Evolutionary conservation across 2,113 vertebrate genomes (phyloP), one percentile per base, ranked within the genome.

Genomic region (Penelope pileata): DNA sequence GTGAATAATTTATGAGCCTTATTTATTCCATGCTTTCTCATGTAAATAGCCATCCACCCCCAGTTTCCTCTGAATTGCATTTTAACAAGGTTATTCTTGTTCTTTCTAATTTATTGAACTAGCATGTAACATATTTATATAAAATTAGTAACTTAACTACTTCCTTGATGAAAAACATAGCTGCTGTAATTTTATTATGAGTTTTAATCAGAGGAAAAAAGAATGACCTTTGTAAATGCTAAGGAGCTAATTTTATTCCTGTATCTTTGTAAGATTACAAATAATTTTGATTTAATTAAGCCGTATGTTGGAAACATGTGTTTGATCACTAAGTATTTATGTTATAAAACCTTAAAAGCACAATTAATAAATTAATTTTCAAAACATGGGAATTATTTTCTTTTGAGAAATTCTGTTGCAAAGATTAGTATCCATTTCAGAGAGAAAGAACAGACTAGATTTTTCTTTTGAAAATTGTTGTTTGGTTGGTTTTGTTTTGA

Each of bases 71-170:
- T 97, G 94, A 96, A 97, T 94, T 91, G 86, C 91, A 96, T 95
- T 93, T 97, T 98, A 98, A 98, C 97, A 98, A 97, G 97, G 98
- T 99, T 98, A 98, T 96, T 89, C 94, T 96, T 93, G 95, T 98
- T 97, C 97, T 97, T 97, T 91, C 97, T 97, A 96, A 97, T 96
- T 97, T 97, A 97, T 96, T 97, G 91, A 97, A 97, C 95, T 97
- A 97, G 97, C 91, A 93, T 95, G 96, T 97, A 96, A 97, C 97
- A 95, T 98, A 97, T 98, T 98, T 98, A 98, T 97, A 95, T 94
- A 96, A 94, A 97, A 97, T 96, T 95, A 96, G 77, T 84, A 94
- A 81, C 85, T 97, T 97, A 97, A 96, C 97, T 96, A 97, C 94
- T 96, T 95, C 95, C 91, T 91, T 90, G 85, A 96, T 97, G 94